Conservation (phyloP, 2,797 vertebrate genomes). For the Jordanella pulchra region DNA sequence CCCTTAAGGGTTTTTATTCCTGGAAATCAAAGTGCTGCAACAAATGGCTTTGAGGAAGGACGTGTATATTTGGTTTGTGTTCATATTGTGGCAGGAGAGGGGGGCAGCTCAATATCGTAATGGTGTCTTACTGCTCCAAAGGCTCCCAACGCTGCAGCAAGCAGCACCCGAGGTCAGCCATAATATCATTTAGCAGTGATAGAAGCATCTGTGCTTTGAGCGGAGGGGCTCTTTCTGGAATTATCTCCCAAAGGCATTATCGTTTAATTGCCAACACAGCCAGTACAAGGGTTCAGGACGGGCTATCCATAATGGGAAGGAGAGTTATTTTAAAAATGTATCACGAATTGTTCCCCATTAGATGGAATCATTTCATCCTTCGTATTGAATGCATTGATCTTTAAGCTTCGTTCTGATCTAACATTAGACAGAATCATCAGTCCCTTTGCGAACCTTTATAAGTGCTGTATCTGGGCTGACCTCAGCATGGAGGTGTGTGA, state of each 20-base stretch:
- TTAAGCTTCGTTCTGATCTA: conserved; percentile 61
- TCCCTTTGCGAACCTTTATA: conserved; percentile 58
- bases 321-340: conserved; percentile 28
- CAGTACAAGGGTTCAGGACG: conserved; percentile 49
- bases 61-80: conserved; percentile 21
- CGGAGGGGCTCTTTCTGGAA: conserved; percentile 22
- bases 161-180: conserved; percentile 60
- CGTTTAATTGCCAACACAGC: conserved; percentile 71
- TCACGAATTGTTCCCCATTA: conserved; percentile 58
- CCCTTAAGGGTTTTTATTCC: conserved; percentile 48
- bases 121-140: conserved; percentile 66
- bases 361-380: conserved; percentile 11
- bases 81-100: conserved; percentile 11
- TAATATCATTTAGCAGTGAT: conserved; percentile 64
- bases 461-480: conserved; percentile 45
- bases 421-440: conserved; percentile 47
- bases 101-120: conserved; percentile 68
- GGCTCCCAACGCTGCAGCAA: conserved; percentile 46
- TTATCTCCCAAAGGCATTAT: conserved; percentile 55
- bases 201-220: conserved; percentile 56
- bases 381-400: conserved; percentile 43
- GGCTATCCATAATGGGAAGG: conserved; percentile 62
- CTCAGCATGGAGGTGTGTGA: conserved; percentile 34
- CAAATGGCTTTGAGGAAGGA: conserved; percentile 21
- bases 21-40: conserved; percentile 31